Evolutionary conservation across 2,797 vertebrate genomes (phyloP).

Genomic region (Perodicticus potto): DNA sequence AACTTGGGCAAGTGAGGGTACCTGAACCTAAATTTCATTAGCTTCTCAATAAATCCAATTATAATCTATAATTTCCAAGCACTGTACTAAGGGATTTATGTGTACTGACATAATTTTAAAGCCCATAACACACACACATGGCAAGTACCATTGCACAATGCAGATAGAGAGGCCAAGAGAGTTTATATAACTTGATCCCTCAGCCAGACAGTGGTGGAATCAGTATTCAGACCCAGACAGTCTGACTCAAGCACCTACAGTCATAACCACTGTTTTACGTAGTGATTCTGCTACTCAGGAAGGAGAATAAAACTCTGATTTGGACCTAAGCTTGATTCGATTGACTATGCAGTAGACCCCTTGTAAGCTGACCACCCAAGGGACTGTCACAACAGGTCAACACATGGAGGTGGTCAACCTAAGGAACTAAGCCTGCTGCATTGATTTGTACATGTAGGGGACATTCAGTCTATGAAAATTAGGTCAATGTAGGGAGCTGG

Average conservation of each 20-base stretch:
- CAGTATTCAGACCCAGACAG: not conserved
- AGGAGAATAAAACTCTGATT: not conserved
- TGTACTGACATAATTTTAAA: conserved; percentile 31
- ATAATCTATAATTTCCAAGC: conserved; percentile 22
- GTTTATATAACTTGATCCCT: not conserved
- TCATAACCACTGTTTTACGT: not conserved
- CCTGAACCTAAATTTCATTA: not conserved
- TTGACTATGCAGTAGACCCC: not conserved
- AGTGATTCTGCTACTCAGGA: not conserved
- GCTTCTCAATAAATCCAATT: conserved; percentile 18
- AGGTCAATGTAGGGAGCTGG: no score
- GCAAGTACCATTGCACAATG: not conserved
- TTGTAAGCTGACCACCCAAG: no score
- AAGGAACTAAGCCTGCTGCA: no score
- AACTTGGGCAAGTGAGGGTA: not conserved
- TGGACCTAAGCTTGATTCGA: not conserved
- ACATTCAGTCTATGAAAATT: no score
- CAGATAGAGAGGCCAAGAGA: not conserved
- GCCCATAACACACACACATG: not conserved
- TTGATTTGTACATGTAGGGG: no score
- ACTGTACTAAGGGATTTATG: not conserved
- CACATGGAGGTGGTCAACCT: no score
- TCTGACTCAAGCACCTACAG: not conserved
- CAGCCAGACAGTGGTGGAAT: not conserved
- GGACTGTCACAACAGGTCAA: no score